These are phyloP conservation scores for Muntiacus reevesi DNA, from an alignment of 2,113 vertebrate genomes.

Conservation along the genomic window DNA sequence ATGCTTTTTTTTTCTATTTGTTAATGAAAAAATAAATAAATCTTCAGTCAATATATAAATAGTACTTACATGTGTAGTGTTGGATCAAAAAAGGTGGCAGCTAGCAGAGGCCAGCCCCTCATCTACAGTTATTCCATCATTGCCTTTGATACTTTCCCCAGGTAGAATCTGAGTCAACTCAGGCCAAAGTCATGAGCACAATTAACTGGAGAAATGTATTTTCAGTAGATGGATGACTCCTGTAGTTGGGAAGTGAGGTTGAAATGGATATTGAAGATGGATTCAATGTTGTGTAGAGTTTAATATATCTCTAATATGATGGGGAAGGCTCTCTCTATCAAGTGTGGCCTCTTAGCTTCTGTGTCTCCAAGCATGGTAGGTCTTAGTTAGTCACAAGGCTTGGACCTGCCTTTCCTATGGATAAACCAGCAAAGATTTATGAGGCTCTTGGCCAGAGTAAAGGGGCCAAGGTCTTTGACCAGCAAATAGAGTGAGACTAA, in stretches of 20 bases:
- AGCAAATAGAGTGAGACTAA: neutral
- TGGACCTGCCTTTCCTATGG: neutral
- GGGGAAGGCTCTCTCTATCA: neutral
- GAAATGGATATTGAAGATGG: neutral
- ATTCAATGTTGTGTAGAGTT: neutral
- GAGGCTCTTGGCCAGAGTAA: neutral
- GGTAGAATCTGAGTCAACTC: neutral
- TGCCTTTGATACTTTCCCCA: neutral
- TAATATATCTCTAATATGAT: neutral
- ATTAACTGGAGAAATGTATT: constrained; percentile 20
- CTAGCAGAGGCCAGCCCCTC: neutral
- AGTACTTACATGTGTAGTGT: neutral
- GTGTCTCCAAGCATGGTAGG: neutral
- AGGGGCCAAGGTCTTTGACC: neutral
- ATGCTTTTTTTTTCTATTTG: neutral
- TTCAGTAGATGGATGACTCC: constrained; percentile 7
- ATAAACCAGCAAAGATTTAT: neutral
- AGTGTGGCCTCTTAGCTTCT: neutral
- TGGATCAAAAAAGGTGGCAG: neutral
- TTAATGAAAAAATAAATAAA: constrained; percentile 2
- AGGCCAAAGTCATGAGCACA: neutral
- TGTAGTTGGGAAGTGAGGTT: neutral
- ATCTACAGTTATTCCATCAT: neutral
- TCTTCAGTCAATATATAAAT: neutral
- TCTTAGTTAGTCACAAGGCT: neutral